Conservation (phyloP, 1,140 invertebrate genomes). For the Drosophila setifemur region DNA sequence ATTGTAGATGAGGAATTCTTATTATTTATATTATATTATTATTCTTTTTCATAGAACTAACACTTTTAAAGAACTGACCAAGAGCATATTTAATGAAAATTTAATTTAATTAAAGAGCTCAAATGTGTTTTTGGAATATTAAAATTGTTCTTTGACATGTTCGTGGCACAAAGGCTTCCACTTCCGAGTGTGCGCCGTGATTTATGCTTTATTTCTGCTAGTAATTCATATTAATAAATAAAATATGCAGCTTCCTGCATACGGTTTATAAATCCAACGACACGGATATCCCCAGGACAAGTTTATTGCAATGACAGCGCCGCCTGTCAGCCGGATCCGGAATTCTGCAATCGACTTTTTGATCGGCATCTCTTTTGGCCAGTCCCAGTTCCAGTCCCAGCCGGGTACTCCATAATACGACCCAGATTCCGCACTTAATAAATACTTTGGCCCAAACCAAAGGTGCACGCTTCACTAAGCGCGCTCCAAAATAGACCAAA, state of each 20-base stretch:
- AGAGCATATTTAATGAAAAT: too few relatives aligned
- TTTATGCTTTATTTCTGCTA: slow-evolving; percentile 52
- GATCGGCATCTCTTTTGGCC: slow-evolving; percentile 24
- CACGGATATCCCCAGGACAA: slow-evolving; percentile 44
- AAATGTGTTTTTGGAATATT: too few relatives aligned
- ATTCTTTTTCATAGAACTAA: too few relatives aligned
- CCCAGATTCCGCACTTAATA: slow-evolving; percentile 64
- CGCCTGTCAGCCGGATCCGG: slow-evolving; percentile 32
- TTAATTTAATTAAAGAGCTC: slow-evolving; percentile 12
- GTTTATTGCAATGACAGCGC: slow-evolving; percentile 55
- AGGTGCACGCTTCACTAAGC: slow-evolving; percentile 62
- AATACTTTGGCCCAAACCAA: slow-evolving; percentile 64
- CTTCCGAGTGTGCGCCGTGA: slow-evolving; percentile 34
- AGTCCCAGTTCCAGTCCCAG: too few relatives aligned
- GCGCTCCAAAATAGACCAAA: slow-evolving; percentile 52
- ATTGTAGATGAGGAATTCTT: too few relatives aligned
- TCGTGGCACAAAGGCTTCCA: slow-evolving; percentile 44
- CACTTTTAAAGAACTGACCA: too few relatives aligned
- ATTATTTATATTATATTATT: too few relatives aligned
- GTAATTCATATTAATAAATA: slow-evolving; percentile 60
- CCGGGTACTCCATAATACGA: slow-evolving; percentile 11
- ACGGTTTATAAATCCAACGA: slow-evolving; percentile 53
- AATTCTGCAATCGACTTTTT: slow-evolving; percentile 48
- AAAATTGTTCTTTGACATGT: slow-evolving; percentile 19
- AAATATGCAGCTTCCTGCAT: slow-evolving; percentile 58